Evolutionary conservation across 2,113 vertebrate genomes (phyloP), one percentile per base, ranked within the genome.

Genomic region (Microcebus lehilahytsara): DNA sequence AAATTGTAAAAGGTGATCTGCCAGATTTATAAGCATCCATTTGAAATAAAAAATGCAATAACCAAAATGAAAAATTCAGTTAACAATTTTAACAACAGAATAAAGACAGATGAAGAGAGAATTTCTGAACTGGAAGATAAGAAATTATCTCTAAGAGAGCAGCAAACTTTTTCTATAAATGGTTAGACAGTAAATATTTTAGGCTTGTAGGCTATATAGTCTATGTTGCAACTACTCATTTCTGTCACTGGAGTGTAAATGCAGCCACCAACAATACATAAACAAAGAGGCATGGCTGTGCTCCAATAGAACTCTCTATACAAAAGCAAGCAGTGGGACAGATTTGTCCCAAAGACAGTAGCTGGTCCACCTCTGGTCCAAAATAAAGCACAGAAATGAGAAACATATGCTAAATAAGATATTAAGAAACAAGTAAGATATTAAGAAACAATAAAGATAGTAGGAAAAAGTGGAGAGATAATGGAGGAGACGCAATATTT

Each of bases 101-200:
- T 85, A 79, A 92, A 89, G 25, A 84, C 19, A 96, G 46, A 83
- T 60, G 58, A 93, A 93, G 51, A 88, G 74, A 75, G 23, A 95
- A 71, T 89, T 83, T 94, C 13, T 89, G 67, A 95, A 79, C 40
- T 86, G 12, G 56, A 94, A 79, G 64, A 56, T 56, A 77, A 78
- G 20, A 66, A 85, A 40, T 80, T 83, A 19, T 69, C 40, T 72
- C 72, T 10, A 77, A 83, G 6, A 56, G 12, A 12, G 30, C 58
- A 94, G 9, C n/a, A 93, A 71, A 85, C 0, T 6, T 86, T 80
- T 78, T 66, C 37, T 95, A 30, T 79, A 37, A 79, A 84, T 34
- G 56, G 16, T 2, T 20, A 84, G 23, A 56, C 13, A 42, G n/a
- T 46, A 67, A 86, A 72, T 86, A 78, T 37, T 77, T 89, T 58